Conservation (phyloP, 2,113 vertebrate species). For the Eleginops maclovinus region DNA sequence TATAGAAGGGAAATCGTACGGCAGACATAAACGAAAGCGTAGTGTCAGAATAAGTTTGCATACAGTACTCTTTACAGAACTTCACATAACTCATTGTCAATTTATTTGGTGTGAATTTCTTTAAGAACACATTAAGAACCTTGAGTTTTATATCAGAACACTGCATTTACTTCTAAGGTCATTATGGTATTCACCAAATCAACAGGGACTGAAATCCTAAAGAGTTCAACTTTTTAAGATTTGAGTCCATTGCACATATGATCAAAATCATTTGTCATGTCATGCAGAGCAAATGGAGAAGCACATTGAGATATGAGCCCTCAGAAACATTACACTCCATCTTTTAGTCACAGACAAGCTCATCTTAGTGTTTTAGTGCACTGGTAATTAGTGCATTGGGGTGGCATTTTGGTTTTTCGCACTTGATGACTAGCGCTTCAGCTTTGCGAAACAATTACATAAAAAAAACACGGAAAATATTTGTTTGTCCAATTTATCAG, state of each 20-base stretch:
- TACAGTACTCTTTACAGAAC: not conserved
- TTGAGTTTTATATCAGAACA: not conserved
- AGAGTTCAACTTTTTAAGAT: no score
- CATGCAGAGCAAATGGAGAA: not conserved
- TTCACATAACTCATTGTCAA: conserved; percentile 13
- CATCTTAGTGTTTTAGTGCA: conserved; percentile 4
- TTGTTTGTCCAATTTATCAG: conserved; percentile 31
- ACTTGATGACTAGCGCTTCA: conserved; percentile 35
- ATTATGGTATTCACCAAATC: no score
- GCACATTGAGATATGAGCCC: not conserved
- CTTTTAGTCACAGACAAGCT: not conserved
- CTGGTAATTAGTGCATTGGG: conserved; percentile 10
- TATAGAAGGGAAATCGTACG: conserved; percentile 36
- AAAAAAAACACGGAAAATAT: conserved; percentile 17
- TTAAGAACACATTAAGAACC: conserved; percentile 6
- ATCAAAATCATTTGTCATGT: not conserved
- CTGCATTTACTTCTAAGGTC: not conserved
- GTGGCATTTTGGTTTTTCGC: conserved; percentile 14
- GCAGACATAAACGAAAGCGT: conserved; percentile 11
- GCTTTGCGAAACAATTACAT: not conserved
- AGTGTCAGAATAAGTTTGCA: not conserved
- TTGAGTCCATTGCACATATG: not conserved
- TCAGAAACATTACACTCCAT: not conserved
- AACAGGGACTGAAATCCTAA: no score
- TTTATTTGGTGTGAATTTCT: conserved; percentile 2